phyloP scores from a whole-genome alignment of 2,888 invertebrate species.

The Euplexia lucipara region DNA sequence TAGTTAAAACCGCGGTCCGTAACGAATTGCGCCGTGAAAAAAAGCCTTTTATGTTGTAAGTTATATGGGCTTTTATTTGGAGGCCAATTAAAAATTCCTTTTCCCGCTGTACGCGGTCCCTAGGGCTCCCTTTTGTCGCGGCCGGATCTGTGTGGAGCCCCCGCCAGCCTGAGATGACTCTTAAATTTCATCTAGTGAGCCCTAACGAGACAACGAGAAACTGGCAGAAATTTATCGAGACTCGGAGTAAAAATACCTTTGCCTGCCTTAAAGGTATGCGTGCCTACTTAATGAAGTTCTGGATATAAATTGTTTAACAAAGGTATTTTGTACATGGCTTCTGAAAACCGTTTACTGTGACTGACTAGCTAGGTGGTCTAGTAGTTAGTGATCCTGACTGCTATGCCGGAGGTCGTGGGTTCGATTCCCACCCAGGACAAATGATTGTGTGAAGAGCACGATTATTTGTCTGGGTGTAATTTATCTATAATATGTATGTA shows the following conservation, averaged over 20 bases:
- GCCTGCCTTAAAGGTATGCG: conserved; percentile 35
- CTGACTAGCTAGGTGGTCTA: too few species aligned
- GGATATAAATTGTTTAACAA: conserved; percentile 29
- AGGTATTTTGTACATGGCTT: conserved; percentile 8
- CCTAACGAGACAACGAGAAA: conserved; percentile 77
- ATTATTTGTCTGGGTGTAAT: too few species aligned
- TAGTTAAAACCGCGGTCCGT: conserved; percentile 67
- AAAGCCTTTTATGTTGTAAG: conserved; percentile 75
- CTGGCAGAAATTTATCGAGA: conserved; percentile 61
- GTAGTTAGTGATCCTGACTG: too few species aligned
- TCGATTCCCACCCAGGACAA: too few species aligned
- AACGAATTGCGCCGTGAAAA: conserved; percentile 71
- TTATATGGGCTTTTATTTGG: conserved; percentile 81
- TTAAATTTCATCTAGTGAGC: conserved; percentile 84
- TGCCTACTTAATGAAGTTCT: conserved; percentile 32
- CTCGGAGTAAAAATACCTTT: conserved; percentile 62
- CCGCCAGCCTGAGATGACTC: conserved; percentile 76
- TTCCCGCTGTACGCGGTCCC: conserved; percentile 77
- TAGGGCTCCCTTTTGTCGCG: conserved; percentile 81
- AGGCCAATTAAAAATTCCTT: conserved; percentile 87
- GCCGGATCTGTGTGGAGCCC: conserved; percentile 79
- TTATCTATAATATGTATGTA: too few species aligned
- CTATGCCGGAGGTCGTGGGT: too few species aligned
- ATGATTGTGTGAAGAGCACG: too few species aligned
- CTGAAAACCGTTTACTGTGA: not conserved